phyloP scores from a whole-genome alignment of 2,797 vertebrate species.

The Sebastes trivittatus region DNA sequence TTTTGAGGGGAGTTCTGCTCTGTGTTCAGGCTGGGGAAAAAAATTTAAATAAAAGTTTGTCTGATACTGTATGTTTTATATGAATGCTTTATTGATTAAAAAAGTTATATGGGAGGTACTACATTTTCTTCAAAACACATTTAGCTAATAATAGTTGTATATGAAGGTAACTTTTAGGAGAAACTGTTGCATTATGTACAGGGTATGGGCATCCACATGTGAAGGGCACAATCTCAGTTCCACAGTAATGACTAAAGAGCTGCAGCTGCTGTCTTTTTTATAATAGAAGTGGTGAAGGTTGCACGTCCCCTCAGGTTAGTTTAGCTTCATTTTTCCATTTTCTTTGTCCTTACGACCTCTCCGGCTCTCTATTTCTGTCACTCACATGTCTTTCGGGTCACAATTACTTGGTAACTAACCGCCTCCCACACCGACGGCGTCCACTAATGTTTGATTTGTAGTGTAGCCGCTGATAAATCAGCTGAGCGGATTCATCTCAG shows the following conservation, averaged over 20 bases:
- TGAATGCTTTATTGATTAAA: background rate
- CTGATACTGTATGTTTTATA: background rate
- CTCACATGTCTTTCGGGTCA: slow-evolving; percentile 45
- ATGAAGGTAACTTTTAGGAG: background rate
- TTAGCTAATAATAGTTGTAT: too few relatives aligned
- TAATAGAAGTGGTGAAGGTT: slow-evolving; percentile 59
- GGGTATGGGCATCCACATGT: background rate
- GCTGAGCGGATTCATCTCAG: slow-evolving; percentile 44
- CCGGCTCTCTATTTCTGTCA: slow-evolving; percentile 43
- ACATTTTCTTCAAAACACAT: background rate
- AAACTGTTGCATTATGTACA: background rate
- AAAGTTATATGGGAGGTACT: background rate
- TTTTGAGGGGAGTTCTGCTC: background rate
- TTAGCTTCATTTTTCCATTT: slow-evolving; percentile 37
- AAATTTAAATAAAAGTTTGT: background rate
- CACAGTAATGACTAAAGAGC: slow-evolving; percentile 32
- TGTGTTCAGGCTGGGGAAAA: background rate
- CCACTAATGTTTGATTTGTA: slow-evolving; percentile 35
- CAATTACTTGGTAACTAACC: slow-evolving; percentile 25
- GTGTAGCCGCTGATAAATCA: slow-evolving; percentile 28
- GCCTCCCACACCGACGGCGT: slow-evolving; percentile 7
- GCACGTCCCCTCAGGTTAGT: slow-evolving; percentile 41
- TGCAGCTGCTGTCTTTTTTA: slow-evolving; percentile 50
- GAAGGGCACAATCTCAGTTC: slow-evolving; percentile 4
- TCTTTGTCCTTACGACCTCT: slow-evolving; percentile 40